A percentile compares a stretch with the other conserved stretches of the same genome.
Conservation (phyloP, 2,888 invertebrate genomes). For the Clepsis dumicolana region DNA sequence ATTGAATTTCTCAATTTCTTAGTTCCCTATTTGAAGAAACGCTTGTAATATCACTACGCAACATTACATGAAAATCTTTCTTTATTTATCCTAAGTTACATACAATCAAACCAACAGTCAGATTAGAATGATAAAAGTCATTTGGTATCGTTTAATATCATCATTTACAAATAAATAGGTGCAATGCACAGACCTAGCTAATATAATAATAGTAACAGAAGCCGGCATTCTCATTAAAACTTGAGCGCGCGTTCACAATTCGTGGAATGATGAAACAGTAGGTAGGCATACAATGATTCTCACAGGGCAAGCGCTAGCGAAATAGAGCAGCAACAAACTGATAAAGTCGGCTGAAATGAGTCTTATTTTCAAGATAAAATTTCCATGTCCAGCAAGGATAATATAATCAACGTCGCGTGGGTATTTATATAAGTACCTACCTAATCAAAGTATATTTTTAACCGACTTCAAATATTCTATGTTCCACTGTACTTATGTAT, state of each 20-base stretch:
- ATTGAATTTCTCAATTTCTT: neutral
- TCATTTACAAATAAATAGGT: neutral
- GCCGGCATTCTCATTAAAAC: conserved; percentile 15
- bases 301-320: conserved; percentile 8
- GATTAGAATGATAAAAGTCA: neutral
- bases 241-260: conserved; percentile 15
- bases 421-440: neutral
- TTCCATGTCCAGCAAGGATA: neutral
- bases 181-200: neutral
- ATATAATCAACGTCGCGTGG: neutral
- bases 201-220: neutral
- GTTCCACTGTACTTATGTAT: no score
- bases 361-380: neutral
- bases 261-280: conserved; percentile 22
- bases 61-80: neutral
- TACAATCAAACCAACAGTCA: neutral
- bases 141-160: neutral
- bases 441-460: no score
- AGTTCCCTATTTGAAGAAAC: no score
- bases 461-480: no score
- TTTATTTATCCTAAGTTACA: neutral
- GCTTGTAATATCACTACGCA: neutral
- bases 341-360: conserved; percentile 14
- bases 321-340: conserved; percentile 24
- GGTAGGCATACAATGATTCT: conserved; percentile 10